phyloP scores from a whole-genome alignment of 2,888 invertebrate genomes.

The Leptinotarsa rubiginosa region DNA sequence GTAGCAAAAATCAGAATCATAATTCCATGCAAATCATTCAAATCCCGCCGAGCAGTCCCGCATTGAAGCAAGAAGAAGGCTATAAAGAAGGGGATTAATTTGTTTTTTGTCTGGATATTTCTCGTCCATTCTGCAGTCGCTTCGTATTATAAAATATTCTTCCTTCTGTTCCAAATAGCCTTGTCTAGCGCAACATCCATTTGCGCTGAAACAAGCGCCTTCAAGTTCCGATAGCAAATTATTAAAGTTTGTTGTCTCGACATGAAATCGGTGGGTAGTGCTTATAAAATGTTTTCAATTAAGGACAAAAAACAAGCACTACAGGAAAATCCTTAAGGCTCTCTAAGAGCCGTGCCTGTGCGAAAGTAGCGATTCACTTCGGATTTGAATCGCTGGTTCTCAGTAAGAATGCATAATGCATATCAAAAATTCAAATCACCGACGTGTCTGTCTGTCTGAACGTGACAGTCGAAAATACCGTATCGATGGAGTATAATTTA shows the following conservation, averaged over 20 bases:
- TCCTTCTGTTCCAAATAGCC: not conserved
- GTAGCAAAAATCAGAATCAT: slow-evolving; percentile 4
- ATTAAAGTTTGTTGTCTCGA: not conserved
- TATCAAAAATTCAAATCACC: no score
- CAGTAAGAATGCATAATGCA: no score
- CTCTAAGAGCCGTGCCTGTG: no score
- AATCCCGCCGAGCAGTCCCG: not conserved
- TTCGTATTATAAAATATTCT: not conserved
- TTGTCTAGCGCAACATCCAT: slow-evolving; percentile 3
- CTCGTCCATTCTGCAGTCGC: not conserved
- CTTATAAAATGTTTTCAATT: no score
- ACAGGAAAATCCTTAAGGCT: no score
- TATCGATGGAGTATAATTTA: no score
- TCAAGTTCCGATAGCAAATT: not conserved
- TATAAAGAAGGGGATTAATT: not conserved
- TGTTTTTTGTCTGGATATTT: slow-evolving; percentile 1
- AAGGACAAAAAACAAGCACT: no score
- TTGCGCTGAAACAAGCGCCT: not conserved
- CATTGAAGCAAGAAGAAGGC: not conserved
- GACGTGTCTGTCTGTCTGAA: no score
- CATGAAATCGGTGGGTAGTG: not conserved
- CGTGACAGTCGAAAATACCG: no score
- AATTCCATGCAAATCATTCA: not conserved
- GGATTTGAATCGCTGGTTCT: no score
- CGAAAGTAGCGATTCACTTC: no score